Conservation (phyloP, 2,888 invertebrate species). For the Plagodis dolabraria region DNA sequence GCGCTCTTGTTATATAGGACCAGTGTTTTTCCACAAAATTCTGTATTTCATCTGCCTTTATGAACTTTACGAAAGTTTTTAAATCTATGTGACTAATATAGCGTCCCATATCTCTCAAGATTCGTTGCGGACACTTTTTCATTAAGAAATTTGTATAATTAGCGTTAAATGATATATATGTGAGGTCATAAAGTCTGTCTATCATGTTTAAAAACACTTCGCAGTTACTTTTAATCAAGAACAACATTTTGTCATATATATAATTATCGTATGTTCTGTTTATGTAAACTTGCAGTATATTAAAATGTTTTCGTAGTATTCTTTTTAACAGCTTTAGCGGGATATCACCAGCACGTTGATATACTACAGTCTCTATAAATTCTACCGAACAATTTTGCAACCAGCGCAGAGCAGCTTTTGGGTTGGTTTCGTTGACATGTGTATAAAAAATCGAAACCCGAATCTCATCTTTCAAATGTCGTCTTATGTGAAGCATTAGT, state of each 20-base stretch:
- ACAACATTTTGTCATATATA: too few relatives aligned
- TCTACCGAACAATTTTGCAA: constrained; percentile 57
- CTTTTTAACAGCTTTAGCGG: constrained; percentile 47
- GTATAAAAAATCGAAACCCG: constrained; percentile 64
- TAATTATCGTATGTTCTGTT: not conserved
- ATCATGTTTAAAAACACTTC: not conserved
- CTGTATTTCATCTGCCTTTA: constrained; percentile 52
- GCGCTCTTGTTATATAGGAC: constrained; percentile 17
- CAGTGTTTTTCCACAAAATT: constrained; percentile 43
- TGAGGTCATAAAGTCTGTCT: too few relatives aligned
- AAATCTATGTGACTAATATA: constrained; percentile 51
- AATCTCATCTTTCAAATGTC: constrained; percentile 57
- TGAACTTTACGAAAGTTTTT: constrained; percentile 55
- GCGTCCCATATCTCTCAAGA: constrained; percentile 50
- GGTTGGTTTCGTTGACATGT: constrained; percentile 45
- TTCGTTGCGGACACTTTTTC: constrained; percentile 52
- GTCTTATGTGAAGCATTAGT: constrained; percentile 58
- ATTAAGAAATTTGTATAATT: constrained; percentile 58
- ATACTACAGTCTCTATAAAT: constrained; percentile 53
- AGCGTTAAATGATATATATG: constrained; percentile 36
- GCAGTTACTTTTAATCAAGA: too few relatives aligned
- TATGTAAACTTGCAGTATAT: constrained; percentile 41
- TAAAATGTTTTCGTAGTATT: constrained; percentile 53
- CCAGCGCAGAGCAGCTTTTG: constrained; percentile 56
- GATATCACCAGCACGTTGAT: constrained; percentile 38